phyloP scores from a whole-genome alignment of 1,140 invertebrate genomes.

The Ephestia elutella region DNA sequence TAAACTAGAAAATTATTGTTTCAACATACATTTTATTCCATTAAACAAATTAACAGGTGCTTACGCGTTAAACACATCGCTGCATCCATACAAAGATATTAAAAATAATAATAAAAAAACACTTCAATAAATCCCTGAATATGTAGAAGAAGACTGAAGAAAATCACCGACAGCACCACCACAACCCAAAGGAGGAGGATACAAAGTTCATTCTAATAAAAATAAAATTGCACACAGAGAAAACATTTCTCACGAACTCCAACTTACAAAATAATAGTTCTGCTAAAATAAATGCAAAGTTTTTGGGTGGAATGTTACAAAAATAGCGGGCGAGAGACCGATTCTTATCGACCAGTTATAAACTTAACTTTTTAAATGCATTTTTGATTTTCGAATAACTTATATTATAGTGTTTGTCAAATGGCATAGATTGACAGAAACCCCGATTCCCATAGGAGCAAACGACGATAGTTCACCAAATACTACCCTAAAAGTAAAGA shows the following conservation, averaged over 20 bases:
- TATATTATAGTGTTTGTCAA: too few species aligned
- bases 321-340: constrained; percentile 26
- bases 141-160: constrained; percentile 23
- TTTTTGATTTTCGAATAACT: too few species aligned
- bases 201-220: constrained; percentile 10
- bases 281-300: constrained; percentile 58
- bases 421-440: too few species aligned
- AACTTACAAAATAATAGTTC: constrained; percentile 46
- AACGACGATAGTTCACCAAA: too few species aligned
- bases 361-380: too few species aligned
- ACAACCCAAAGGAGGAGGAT: constrained; percentile 31
- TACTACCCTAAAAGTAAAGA: too few species aligned
- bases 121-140: constrained; percentile 32
- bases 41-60: constrained; percentile 64
- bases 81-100: constrained; percentile 34
- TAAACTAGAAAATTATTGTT: constrained; percentile 29
- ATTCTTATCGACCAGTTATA: background rate
- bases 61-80: constrained; percentile 34
- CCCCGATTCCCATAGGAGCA: too few species aligned
- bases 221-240: constrained; percentile 62
- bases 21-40: constrained; percentile 66
- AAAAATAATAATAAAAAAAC: constrained; percentile 17
- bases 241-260: constrained; percentile 38
- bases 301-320: constrained; percentile 56
- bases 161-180: constrained; percentile 37